Conservation (phyloP, 2,113 vertebrate species). For the Peromyscus polionotus region DNA sequence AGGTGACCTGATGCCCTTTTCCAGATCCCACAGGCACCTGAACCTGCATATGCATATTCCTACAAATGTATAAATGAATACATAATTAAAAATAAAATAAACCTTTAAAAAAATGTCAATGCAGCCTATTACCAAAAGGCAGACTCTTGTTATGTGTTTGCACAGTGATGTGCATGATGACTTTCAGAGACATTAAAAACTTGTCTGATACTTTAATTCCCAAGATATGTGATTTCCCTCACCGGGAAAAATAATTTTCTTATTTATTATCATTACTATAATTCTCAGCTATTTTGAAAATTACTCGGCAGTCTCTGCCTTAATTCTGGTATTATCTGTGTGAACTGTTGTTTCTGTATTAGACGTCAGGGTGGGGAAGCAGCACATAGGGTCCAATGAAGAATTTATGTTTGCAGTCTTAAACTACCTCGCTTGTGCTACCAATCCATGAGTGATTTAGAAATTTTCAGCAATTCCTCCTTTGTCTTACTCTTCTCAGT, state of each 20-base stretch:
- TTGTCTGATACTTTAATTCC: slow-evolving; percentile 12
- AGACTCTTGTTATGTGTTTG: background rate
- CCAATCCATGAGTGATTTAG: background rate
- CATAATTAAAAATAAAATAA: background rate
- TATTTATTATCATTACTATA: slow-evolving; percentile 33
- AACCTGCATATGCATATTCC: background rate
- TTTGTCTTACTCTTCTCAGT: slow-evolving; percentile 3
- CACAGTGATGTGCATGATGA: background rate
- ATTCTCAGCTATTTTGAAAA: slow-evolving; percentile 54
- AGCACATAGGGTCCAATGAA: background rate
- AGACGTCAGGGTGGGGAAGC: slow-evolving; percentile 19
- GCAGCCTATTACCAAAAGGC: slow-evolving; percentile 31
- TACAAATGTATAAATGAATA: background rate
- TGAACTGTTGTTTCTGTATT: slow-evolving; percentile 20
- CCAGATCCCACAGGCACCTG: no score
- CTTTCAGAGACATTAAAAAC: slow-evolving; percentile 10
- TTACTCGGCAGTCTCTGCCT: background rate
- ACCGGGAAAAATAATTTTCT: slow-evolving; percentile 51
- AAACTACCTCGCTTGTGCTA: background rate
- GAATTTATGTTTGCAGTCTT: background rate
- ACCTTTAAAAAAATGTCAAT: background rate
- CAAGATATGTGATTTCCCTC: slow-evolving; percentile 31
- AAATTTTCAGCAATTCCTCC: background rate
- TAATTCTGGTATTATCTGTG: slow-evolving; percentile 43
- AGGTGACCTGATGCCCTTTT: background rate